A percentile compares a stretch with the other conserved stretches of the same genome.
Evolutionary conservation across 2,797 vertebrate species (phyloP).

Genomic region (Xiphophorus birchmanni): DNA sequence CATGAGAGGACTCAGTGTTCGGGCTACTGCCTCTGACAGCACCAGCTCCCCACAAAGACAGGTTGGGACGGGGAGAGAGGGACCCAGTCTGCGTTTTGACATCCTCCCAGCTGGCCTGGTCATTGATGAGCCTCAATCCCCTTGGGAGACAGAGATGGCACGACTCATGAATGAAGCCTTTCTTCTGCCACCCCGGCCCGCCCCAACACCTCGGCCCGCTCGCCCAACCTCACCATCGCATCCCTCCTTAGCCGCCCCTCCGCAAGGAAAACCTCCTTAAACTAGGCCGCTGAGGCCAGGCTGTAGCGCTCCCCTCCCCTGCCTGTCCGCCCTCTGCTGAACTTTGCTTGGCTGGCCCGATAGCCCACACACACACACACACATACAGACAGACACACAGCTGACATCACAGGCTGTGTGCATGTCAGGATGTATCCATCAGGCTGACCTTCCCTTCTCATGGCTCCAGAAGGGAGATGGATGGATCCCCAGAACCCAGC

Average conservation of each 20-base stretch:
- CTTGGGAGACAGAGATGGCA: constrained; percentile 75
- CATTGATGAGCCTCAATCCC: constrained; percentile 69
- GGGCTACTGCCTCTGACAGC: constrained; percentile 54
- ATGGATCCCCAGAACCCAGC: constrained; percentile 67
- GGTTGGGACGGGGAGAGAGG: constrained; percentile 24
- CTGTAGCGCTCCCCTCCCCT: constrained; percentile 56
- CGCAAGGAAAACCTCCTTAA: constrained; percentile 56
- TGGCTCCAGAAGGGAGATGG: constrained; percentile 73
- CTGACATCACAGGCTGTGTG: constrained; percentile 78
- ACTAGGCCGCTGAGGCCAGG: constrained; percentile 66
- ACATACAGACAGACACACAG: constrained; percentile 53
- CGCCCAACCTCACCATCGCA: constrained; percentile 32
- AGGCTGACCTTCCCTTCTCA: constrained; percentile 80
- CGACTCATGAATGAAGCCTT: constrained; percentile 73
- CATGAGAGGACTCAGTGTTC: constrained; percentile 69
- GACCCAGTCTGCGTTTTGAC: constrained; percentile 62
- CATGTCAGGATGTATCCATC: constrained; percentile 84
- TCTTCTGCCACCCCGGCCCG: constrained; percentile 63
- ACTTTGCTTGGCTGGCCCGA: constrained; percentile 34
- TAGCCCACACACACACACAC: constrained; percentile 28
- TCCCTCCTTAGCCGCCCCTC: constrained; percentile 30
- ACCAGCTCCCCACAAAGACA: constrained; percentile 59
- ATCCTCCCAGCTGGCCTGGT: constrained; percentile 79
- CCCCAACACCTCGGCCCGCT: constrained; percentile 41
- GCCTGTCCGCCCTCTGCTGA: constrained; percentile 66